Conservation (phyloP, 1,140 invertebrate species). For the Stenopsyche tienmushanensis region DNA sequence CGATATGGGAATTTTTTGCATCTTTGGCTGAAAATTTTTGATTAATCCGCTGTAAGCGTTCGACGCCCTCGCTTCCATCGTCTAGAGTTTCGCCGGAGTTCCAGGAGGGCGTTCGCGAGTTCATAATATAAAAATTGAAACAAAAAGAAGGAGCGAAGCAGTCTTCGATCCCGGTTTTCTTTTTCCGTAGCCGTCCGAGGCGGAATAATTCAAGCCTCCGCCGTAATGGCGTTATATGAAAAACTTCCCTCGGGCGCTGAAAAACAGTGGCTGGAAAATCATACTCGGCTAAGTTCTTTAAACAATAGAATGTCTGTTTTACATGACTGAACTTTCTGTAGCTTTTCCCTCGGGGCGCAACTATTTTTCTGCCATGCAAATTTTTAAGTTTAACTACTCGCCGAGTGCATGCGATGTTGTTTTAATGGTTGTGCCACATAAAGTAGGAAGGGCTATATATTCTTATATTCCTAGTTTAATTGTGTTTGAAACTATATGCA, state of each 20-base stretch:
- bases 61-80: background rate
- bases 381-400: conserved; percentile 18
- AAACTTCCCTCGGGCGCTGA: conserved; percentile 21
- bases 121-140: background rate
- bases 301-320: conserved; percentile 33
- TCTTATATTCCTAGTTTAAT: no score
- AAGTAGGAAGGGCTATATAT: no score
- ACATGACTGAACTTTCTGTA: conserved; percentile 29
- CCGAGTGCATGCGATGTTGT: conserved; percentile 12
- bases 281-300: conserved; percentile 30
- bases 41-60: background rate
- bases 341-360: background rate
- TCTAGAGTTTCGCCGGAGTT: no score
- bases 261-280: conserved; percentile 28
- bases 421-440: conserved; percentile 2
- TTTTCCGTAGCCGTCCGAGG: background rate
- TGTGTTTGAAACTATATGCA: no score
- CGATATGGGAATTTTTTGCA: no score
- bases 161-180: background rate
- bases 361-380: conserved; percentile 25
- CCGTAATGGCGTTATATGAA: conserved; percentile 27
- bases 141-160: background rate
- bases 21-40: no score
- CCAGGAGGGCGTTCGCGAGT: no score
- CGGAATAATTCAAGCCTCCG: conserved; percentile 23